A percentile compares a stretch with the other conserved stretches of the same genome.
Evolutionary conservation across 64 coral and sea anemone genomes (phyloP).

Genomic region (Dendronephthya gigantea): DNA sequence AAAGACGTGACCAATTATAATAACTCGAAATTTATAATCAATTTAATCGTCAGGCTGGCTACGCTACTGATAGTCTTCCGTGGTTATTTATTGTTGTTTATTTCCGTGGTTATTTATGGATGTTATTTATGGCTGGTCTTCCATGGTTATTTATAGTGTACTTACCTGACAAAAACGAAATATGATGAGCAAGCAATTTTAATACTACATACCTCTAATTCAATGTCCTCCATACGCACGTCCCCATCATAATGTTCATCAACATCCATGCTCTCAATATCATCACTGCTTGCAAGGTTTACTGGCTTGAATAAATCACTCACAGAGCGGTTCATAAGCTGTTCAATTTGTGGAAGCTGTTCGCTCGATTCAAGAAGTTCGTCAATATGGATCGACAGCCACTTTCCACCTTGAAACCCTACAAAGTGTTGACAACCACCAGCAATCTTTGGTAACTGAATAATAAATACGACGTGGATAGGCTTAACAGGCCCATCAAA

Average conservation of each 20-base stretch:
- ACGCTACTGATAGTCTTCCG: too few relatives aligned
- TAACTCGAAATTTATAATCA: too few relatives aligned
- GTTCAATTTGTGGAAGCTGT: constrained; percentile 45
- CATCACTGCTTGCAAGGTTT: not conserved
- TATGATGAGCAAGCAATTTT: not conserved
- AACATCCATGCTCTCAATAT: not conserved
- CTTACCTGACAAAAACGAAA: too few relatives aligned
- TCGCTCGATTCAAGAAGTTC: constrained; percentile 40
- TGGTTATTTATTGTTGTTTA: too few relatives aligned
- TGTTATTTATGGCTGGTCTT: too few relatives aligned
- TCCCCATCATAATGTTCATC: not conserved
- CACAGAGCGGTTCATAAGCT: constrained; percentile 46
- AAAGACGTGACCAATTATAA: too few relatives aligned
- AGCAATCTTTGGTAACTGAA: constrained; percentile 54
- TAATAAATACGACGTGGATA: constrained; percentile 54
- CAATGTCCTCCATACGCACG: not conserved
- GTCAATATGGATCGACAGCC: constrained; percentile 70
- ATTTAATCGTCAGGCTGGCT: too few relatives aligned
- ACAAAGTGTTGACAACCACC: constrained; percentile 55
- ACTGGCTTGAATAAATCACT: constrained; percentile 46
- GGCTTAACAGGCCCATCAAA: not conserved
- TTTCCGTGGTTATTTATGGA: too few relatives aligned
- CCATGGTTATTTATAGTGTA: too few relatives aligned
- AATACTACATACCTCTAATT: not conserved
- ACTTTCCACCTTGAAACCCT: constrained; percentile 58